Conservation (phyloP, 1,140 invertebrate genomes). For the Lepidurus arcticus region DNA sequence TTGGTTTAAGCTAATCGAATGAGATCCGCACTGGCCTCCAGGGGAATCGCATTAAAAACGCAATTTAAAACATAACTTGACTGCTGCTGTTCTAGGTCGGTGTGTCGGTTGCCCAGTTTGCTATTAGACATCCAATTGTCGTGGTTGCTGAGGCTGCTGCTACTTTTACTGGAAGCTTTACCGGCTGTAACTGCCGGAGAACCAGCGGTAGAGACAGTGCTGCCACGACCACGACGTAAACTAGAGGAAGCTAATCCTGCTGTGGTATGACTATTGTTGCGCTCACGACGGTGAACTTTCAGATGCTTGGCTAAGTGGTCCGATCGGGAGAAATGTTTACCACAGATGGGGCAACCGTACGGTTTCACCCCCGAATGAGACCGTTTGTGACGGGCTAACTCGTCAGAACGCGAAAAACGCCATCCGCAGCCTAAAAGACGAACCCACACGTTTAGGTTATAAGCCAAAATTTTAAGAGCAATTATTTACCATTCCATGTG, state of each 20-base stretch:
- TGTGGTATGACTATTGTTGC: constrained; percentile 14
- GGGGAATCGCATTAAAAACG: not conserved
- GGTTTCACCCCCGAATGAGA: constrained; percentile 81
- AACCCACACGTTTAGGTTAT: not conserved
- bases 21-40: not conserved
- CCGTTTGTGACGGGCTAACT: constrained; percentile 72
- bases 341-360: constrained; percentile 74
- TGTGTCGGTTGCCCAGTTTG: not conserved
- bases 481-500: constrained; percentile 64
- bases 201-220: not conserved
- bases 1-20: constrained; percentile 1
- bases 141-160: not conserved
- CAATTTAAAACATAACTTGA: constrained; percentile 16
- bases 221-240: constrained; percentile 26
- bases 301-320: constrained; percentile 86
- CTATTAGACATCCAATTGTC: constrained; percentile 16
- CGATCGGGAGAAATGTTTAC: constrained; percentile 78
- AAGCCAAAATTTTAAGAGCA: not conserved
- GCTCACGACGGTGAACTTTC: constrained; percentile 60
- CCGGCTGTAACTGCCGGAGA: constrained; percentile 10
- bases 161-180: constrained; percentile 2
- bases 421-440: constrained; percentile 61
- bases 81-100: not conserved
- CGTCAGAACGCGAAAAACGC: constrained; percentile 90
- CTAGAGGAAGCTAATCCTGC: not conserved